A percentile compares a stretch with the other conserved stretches of the same genome.
These are phyloP conservation scores for Leptogaster cylindrica DNA, from an alignment of 2,888 invertebrate genomes.

Conservation along the genomic window DNA sequence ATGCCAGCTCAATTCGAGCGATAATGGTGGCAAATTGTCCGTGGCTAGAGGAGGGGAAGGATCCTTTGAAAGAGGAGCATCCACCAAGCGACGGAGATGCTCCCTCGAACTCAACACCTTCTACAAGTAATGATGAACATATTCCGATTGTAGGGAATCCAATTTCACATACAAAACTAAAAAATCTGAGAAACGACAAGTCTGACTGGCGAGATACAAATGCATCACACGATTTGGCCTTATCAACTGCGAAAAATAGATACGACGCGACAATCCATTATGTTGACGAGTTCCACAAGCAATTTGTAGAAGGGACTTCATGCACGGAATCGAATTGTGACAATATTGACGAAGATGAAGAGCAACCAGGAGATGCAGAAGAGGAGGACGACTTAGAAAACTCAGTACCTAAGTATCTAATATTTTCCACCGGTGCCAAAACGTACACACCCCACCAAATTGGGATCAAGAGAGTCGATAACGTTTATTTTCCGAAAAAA, in stretches of 20 bases:
- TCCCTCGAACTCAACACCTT: background rate
- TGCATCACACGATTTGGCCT: background rate
- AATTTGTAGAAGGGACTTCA: constrained; percentile 51
- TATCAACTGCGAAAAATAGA: constrained; percentile 11
- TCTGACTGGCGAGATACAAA: constrained; percentile 49
- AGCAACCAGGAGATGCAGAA: constrained; percentile 54
- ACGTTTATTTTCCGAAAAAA: constrained; percentile 71
- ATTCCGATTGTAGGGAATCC: constrained; percentile 54
- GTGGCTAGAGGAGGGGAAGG: constrained; percentile 59
- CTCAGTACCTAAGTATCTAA: constrained; percentile 68
- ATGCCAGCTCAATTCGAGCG: constrained; percentile 79
- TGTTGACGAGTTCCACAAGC: constrained; percentile 67
- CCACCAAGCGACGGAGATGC: constrained; percentile 7
- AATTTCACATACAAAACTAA: constrained; percentile 54
- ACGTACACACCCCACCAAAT: constrained; percentile 88
- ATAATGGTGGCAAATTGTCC: constrained; percentile 78
- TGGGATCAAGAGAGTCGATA: constrained; percentile 76
- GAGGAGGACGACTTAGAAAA: constrained; percentile 68
- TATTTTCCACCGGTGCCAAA: constrained; percentile 82
- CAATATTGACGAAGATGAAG: constrained; percentile 45
- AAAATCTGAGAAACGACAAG: constrained; percentile 49
- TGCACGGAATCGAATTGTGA: constrained; percentile 48
- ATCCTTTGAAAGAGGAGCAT: constrained; percentile 51
- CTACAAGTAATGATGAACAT: constrained; percentile 32
- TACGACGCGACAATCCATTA: constrained; percentile 65